Base-by-base conservation (phyloP, 2,888 invertebrate species). In the Trisateles emortualis region DNA sequence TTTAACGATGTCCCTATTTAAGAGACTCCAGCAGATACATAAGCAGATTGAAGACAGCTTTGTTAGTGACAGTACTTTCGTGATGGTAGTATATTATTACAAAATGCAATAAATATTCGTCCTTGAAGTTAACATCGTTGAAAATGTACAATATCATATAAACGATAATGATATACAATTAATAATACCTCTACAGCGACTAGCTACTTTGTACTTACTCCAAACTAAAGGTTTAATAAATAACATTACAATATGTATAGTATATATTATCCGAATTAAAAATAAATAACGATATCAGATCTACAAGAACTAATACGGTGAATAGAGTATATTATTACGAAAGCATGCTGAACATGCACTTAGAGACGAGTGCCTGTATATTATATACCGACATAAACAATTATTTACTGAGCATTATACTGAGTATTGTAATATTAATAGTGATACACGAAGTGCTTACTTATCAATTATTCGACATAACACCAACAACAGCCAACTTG, bases 191-290 rank as follows among this genome's bases (percentile, higher is more conserved):
- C 75, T 76, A 84, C 81, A 73, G 83, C 83, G 87, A 88, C 88
- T 88, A 88, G 86, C 88, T 88, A 88, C 85, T 88, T 89, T 90
- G 88, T 89, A 89, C 87, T 87, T 74, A 76, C 70, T 74, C 68
- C 57, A 67, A n/a, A 75, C 64, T 69, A 72, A 73, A 64, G 53
- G 64, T 66, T 72, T 65, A 65, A 69, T 64, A 65, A 68, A 68
- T 70, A 60, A 64, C 66, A 64, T 64, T 55, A 52, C 58, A 56
- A n/a, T 22, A 32, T 29, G 66, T 75, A 74, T 69, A n/a, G 67
- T 68, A 8, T 59, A 49, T 51, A 51, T 46, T 60, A 60, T 50
- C 48, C 57, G 65, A 54, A 68, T 64, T 44, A 55, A 56, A 48
- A 67, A 8, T 26, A 22, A 3, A 52, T 62, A 56, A 62, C 51